A percentile compares a stretch with the other conserved stretches of the same genome.
Evolutionary conservation across 2,888 invertebrate genomes (phyloP).

Genomic region (Bedellia somnulentella): DNA sequence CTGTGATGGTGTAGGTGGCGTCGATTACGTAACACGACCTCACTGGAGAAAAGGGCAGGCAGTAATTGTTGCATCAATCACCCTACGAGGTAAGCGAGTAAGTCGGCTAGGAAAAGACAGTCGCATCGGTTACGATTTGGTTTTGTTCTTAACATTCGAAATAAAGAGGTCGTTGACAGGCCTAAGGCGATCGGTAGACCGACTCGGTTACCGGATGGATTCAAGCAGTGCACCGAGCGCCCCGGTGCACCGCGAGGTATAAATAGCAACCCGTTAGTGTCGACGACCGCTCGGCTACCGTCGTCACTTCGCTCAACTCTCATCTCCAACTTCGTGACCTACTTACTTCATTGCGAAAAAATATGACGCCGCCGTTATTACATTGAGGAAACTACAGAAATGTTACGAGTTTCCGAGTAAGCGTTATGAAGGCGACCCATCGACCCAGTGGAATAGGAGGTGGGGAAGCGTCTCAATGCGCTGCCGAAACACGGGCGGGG

Average conservation of each 20-base stretch:
- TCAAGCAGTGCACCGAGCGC: constrained; percentile 55
- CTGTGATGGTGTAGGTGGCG: constrained; percentile 40
- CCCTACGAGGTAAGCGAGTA: too few relatives aligned
- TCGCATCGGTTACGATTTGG: too few relatives aligned
- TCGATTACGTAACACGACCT: constrained; percentile 42
- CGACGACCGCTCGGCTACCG: constrained; percentile 36
- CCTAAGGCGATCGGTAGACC: constrained; percentile 26
- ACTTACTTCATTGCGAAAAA: constrained; percentile 12
- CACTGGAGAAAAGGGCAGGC: constrained; percentile 41
- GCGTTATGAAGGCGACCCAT: constrained; percentile 1
- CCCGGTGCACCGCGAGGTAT: constrained; percentile 59
- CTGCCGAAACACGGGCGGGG: constrained; percentile 10
- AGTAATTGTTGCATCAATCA: too few relatives aligned
- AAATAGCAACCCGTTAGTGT: constrained; percentile 60
- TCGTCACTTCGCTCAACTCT: background rate
- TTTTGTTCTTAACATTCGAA: too few relatives aligned
- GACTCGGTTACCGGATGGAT: too few relatives aligned
- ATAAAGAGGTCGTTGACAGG: constrained; percentile 52
- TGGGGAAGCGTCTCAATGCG: background rate
- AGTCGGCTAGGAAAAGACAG: too few relatives aligned
- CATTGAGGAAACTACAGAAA: too few relatives aligned
- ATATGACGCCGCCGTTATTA: too few relatives aligned
- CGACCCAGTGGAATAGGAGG: constrained; percentile 1
- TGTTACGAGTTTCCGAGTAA: background rate
- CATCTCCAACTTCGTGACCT: constrained; percentile 11